phyloP scores from a whole-genome alignment of 2,888 invertebrate genomes.

The Myathropa florea region DNA sequence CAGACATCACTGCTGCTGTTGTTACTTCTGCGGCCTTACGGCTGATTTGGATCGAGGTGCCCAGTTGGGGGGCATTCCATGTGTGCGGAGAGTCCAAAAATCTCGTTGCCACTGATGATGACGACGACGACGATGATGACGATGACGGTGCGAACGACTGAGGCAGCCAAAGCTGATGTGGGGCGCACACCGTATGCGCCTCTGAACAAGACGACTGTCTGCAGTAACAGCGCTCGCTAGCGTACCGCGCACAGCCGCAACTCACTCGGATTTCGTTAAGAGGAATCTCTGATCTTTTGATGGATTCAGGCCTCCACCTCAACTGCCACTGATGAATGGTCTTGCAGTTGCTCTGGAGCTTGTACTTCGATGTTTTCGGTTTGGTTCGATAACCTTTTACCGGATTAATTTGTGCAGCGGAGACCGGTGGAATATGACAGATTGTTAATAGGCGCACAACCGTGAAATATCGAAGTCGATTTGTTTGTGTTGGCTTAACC shows the following conservation, averaged over 20 bases:
- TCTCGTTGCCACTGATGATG: constrained; percentile 51
- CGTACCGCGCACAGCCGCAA: constrained; percentile 27
- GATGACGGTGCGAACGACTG: not conserved
- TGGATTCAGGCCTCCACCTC: constrained; percentile 81
- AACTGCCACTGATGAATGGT: constrained; percentile 81
- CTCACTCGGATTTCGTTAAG: constrained; percentile 44
- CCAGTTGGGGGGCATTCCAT: constrained; percentile 68
- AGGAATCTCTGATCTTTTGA: constrained; percentile 73
- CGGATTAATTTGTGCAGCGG: constrained; percentile 62
- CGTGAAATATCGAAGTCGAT: constrained; percentile 59
- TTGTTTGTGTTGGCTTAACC: constrained; percentile 61
- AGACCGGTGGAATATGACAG: constrained; percentile 64
- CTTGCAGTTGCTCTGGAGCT: constrained; percentile 64
- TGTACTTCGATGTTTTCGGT: constrained; percentile 52
- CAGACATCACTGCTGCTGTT: constrained; percentile 62
- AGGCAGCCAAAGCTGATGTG: not conserved
- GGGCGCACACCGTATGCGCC: constrained; percentile 21
- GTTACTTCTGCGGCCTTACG: constrained; percentile 59
- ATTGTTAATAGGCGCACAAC: constrained; percentile 63
- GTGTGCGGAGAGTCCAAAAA: constrained; percentile 58
- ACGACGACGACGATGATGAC: constrained; percentile 7
- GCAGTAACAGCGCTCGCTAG: constrained; percentile 58
- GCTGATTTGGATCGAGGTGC: constrained; percentile 62
- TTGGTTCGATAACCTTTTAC: constrained; percentile 69
- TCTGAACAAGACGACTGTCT: constrained; percentile 62